phyloP scores from a whole-genome alignment of 92 coral and sea anemone species.

The Phenganax subtilis region DNA sequence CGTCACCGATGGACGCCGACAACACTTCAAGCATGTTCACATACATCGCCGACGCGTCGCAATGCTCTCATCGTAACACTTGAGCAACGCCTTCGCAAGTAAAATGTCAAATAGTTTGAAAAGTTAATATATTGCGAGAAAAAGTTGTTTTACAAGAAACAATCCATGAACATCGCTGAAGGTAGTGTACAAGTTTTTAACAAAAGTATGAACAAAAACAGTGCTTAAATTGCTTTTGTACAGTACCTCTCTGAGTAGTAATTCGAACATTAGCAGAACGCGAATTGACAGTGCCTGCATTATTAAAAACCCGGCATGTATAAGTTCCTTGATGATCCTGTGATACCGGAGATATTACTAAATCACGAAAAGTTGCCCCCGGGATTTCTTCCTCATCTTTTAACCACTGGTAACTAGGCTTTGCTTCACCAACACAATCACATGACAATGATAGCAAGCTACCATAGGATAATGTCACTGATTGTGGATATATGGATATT shows the following conservation, averaged over 20 bases:
- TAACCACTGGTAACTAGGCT: slow-evolving; percentile 77
- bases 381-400: slow-evolving; percentile 58
- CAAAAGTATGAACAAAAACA: no score
- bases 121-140: no score
- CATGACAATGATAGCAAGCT: slow-evolving; percentile 61
- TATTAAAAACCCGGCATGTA: slow-evolving; percentile 62
- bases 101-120: no score
- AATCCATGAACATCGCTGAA: no score
- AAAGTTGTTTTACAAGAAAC: no score
- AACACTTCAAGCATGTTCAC: no score
- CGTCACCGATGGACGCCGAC: no score
- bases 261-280: slow-evolving; percentile 45
- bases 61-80: no score
- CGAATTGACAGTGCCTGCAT: slow-evolving; percentile 55
- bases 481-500: slow-evolving; percentile 50
- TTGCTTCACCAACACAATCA: slow-evolving; percentile 87
- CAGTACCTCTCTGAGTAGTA: slow-evolving; percentile 5
- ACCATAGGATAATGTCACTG: slow-evolving; percentile 47
- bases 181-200: no score
- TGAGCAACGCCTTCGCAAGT: no score
- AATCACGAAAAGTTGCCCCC: slow-evolving; percentile 59
- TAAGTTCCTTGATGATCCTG: slow-evolving; percentile 68
- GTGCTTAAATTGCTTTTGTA: no score
- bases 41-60: no score
- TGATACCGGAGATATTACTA: slow-evolving; percentile 50